phyloP scores from a whole-genome alignment of 2,888 invertebrate species.

The Lacanobia oleracea region DNA sequence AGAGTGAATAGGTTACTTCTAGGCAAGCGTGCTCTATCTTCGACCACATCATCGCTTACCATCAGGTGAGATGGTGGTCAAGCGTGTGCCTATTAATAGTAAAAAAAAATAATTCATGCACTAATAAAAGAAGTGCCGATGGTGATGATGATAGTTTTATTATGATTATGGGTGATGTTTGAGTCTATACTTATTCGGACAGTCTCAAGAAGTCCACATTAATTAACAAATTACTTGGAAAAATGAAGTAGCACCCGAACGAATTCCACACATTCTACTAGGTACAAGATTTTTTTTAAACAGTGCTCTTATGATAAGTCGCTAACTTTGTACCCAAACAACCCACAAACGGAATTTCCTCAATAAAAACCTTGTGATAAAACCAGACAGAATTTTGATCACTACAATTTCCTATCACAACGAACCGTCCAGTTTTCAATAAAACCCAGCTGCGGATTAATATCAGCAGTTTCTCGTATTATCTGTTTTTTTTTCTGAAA shows the following conservation, averaged over 20 bases:
- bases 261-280: not conserved
- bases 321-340: conserved; percentile 5
- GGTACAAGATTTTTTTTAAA: not conserved
- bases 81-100: too few relatives aligned
- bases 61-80: too few relatives aligned
- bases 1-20: too few relatives aligned
- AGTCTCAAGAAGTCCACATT: not conserved
- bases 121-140: too few relatives aligned
- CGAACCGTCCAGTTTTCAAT: conserved; percentile 40
- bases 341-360: conserved; percentile 18
- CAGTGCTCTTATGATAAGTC: too few relatives aligned
- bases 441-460: conserved; percentile 53
- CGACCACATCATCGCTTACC: too few relatives aligned
- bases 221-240: not conserved
- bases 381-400: conserved; percentile 41
- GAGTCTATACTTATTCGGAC: too few relatives aligned
- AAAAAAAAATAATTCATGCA: too few relatives aligned
- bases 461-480: conserved; percentile 53
- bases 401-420: conserved; percentile 37
- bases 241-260: not conserved
- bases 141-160: too few relatives aligned
- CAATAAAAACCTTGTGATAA: conserved; percentile 26
- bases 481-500: conserved; percentile 65
- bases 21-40: too few relatives aligned
- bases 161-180: too few relatives aligned